Evolutionary conservation across 1,140 invertebrate genomes (phyloP).

Genomic region (Xylocopa sonorina): DNA sequence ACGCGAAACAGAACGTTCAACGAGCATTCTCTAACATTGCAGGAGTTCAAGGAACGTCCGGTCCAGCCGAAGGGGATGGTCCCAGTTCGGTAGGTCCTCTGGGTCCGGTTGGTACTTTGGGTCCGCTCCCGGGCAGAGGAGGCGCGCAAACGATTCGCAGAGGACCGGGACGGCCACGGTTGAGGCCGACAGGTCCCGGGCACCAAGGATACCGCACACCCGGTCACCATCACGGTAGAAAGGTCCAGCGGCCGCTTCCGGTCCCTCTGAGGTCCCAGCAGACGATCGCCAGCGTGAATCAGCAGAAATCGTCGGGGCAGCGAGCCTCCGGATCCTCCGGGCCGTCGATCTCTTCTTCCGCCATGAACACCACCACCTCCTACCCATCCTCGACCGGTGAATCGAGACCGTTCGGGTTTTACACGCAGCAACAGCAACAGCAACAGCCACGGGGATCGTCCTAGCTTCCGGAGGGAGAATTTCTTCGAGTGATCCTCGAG

Average conservation of each 20-base stretch:
- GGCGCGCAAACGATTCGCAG: slow-evolving; percentile 79
- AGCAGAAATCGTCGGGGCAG: slow-evolving; percentile 62
- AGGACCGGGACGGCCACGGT: slow-evolving; percentile 89
- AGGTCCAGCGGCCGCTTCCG: slow-evolving; percentile 76
- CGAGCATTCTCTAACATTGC: slow-evolving; percentile 9
- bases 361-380: slow-evolving; percentile 17
- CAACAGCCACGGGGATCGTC: slow-evolving; percentile 57
- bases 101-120: slow-evolving; percentile 63
- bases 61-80: slow-evolving; percentile 73
- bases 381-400: slow-evolving; percentile 46
- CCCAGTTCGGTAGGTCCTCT: slow-evolving; percentile 72
- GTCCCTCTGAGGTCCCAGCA: slow-evolving; percentile 78
- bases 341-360: slow-evolving; percentile 58
- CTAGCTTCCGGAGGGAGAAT: slow-evolving; percentile 46
- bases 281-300: slow-evolving; percentile 50
- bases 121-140: slow-evolving; percentile 55
- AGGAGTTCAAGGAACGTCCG: slow-evolving; percentile 63
- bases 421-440: slow-evolving; percentile 74
- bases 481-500: slow-evolving; percentile 43
- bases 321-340: slow-evolving; percentile 54
- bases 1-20: not conserved
- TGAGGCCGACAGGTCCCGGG: slow-evolving; percentile 85
- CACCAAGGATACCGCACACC: slow-evolving; percentile 83
- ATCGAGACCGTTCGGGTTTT: slow-evolving; percentile 79
- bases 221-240: slow-evolving; percentile 77